A percentile compares a stretch with the other conserved stretches of the same genome.
Evolutionary conservation across 2,113 vertebrate genomes (phyloP).

Genomic region (Elachura formosa): DNA sequence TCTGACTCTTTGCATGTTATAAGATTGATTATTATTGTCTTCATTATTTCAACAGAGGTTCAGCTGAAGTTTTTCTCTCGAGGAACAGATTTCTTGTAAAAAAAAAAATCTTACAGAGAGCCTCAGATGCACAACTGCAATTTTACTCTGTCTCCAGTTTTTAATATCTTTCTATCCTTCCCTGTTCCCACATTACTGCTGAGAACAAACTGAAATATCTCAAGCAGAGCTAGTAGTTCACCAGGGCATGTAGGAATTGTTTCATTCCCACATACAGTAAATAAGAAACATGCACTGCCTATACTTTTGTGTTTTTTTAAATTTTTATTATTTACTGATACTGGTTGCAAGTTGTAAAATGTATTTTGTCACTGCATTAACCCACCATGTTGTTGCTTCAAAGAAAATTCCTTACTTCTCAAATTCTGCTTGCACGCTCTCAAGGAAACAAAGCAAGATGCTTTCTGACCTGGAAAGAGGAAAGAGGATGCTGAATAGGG

Average conservation of each 20-base stretch:
- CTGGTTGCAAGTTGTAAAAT: neutral
- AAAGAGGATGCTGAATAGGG: slow-evolving; percentile 28
- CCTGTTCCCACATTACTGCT: neutral
- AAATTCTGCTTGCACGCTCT: slow-evolving; percentile 59
- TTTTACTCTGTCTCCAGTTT: neutral
- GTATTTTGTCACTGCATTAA: neutral
- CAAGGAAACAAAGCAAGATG: slow-evolving; percentile 69
- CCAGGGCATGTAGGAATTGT: neutral
- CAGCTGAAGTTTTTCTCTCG: neutral
- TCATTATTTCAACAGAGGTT: neutral
- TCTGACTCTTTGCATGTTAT: neutral
- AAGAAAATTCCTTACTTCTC: slow-evolving; percentile 19
- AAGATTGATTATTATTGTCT: neutral
- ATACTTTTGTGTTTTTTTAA: neutral
- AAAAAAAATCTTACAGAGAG: neutral
- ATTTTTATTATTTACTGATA: neutral
- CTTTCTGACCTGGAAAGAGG: slow-evolving; percentile 49
- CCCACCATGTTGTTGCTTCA: neutral
- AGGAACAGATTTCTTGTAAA: neutral
- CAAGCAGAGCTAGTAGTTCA: neutral
- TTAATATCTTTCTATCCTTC: neutral
- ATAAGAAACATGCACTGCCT: neutral
- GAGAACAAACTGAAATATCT: neutral
- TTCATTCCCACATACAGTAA: neutral
- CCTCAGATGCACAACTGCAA: neutral